Conservation (phyloP, 2,888 invertebrate species). For the Lamproptera curius region DNA sequence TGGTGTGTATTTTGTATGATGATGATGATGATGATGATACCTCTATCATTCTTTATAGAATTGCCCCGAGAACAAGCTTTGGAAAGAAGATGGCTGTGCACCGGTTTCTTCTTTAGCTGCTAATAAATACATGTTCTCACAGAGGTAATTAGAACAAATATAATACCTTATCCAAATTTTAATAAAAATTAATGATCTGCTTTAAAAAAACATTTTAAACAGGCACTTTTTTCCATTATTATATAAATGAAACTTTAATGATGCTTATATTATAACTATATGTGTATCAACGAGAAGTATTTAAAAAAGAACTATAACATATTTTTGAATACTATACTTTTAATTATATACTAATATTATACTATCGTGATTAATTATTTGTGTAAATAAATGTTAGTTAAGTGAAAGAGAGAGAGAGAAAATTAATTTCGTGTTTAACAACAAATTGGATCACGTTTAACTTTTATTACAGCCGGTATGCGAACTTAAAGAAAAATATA, state of each 20-base stretch:
- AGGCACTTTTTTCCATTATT: no score
- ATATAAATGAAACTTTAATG: not conserved
- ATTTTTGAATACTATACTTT: no score
- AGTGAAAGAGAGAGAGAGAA: no score
- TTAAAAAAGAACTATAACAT: not conserved
- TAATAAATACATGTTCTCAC: constrained; percentile 53
- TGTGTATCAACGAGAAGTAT: not conserved
- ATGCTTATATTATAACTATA: not conserved
- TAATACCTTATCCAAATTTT: not conserved
- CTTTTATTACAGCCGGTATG: constrained; percentile 49
- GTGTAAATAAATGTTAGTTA: no score
- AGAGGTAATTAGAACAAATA: constrained; percentile 42
- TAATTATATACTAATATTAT: no score
- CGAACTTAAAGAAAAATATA: constrained; percentile 44
- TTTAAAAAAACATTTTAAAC: not conserved
- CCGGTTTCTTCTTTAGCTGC: constrained; percentile 48
- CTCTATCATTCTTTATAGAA: no score
- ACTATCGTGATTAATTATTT: no score
- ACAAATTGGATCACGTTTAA: no score
- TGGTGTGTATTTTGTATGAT: no score
- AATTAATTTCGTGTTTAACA: no score
- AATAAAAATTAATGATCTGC: not conserved
- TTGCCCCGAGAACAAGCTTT: constrained; percentile 45
- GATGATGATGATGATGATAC: no score
- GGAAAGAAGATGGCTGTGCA: constrained; percentile 49